These are phyloP conservation scores for Callipepla californica DNA, from an alignment of 2,113 vertebrate species.

Conservation along the genomic window DNA sequence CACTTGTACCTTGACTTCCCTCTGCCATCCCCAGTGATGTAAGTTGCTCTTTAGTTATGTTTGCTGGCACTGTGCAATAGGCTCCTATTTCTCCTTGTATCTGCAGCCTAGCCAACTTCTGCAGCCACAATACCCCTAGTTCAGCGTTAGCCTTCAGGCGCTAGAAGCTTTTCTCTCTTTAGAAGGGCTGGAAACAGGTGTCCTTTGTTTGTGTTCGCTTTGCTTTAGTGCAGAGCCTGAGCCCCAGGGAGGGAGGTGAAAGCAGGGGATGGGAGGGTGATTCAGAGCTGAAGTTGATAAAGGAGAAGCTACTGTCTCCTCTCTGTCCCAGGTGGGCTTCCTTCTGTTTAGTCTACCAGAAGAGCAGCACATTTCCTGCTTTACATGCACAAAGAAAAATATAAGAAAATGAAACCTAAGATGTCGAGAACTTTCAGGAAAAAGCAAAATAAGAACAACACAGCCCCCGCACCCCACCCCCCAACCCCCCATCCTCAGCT, in stretches of 20 bases:
- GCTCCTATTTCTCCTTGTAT: not conserved
- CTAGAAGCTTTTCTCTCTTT: conserved; percentile 15
- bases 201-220: conserved; percentile 14
- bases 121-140: not conserved
- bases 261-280: not conserved
- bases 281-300: conserved; percentile 13
- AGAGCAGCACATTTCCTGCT: conserved; percentile 51
- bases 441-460: not conserved
- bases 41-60: not conserved
- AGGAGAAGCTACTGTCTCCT: not conserved
- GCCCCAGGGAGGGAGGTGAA: conserved; percentile 6
- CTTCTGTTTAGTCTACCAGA: conserved; percentile 50
- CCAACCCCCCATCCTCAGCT: not conserved
- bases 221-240: not conserved
- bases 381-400: conserved; percentile 39
- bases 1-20: not conserved
- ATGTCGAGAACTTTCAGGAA: not conserved
- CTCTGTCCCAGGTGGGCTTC: conserved; percentile 51
- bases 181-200: not conserved
- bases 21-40: not conserved
- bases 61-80: not conserved
- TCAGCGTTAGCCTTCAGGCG: conserved; percentile 32
- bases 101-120: not conserved
- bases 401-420: not conserved
- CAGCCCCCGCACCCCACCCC: not conserved